A percentile compares a stretch with the other conserved stretches of the same genome.
phyloP scores from a whole-genome alignment of 2,888 invertebrate genomes.

The Sisyra terminalis region DNA sequence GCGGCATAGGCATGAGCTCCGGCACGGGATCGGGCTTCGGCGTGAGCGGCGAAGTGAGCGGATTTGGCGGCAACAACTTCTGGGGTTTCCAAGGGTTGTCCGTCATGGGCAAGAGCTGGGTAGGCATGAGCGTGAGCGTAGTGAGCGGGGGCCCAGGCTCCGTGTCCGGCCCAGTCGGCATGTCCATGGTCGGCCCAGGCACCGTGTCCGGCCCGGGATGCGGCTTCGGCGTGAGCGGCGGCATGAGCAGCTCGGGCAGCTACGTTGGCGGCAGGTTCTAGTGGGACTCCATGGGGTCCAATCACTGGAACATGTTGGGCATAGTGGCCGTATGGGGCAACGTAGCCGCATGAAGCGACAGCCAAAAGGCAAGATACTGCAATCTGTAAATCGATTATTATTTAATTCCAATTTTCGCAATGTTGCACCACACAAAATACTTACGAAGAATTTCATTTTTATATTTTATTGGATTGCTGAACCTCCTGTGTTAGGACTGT shows the following conservation, averaged over 20 bases:
- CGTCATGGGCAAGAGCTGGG: conserved; percentile 20
- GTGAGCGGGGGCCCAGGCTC: neutral
- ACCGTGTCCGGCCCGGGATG: conserved; percentile 18
- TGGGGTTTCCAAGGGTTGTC: conserved; percentile 32
- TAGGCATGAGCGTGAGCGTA: neutral
- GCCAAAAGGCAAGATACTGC: conserved; percentile 11
- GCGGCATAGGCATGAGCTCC: conserved; percentile 12
- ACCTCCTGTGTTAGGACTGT: conserved; percentile 9
- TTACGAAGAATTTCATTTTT: conserved; percentile 5
- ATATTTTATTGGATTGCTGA: neutral
- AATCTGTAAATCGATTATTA: conserved; percentile 5
- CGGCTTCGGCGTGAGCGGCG: conserved; percentile 16
- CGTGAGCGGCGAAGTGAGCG: conserved; percentile 38
- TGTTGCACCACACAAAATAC: too few relatives aligned
- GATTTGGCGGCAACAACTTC: conserved; percentile 30
- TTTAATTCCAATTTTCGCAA: neutral
- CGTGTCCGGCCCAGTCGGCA: neutral
- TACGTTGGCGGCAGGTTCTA: conserved; percentile 9
- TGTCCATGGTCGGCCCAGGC: conserved; percentile 11
- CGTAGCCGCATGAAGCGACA: conserved; percentile 10
- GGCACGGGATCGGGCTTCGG: conserved; percentile 16
- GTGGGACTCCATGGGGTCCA: conserved; percentile 8
- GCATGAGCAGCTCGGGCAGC: conserved; percentile 12
- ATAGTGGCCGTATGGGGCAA: conserved; percentile 11
- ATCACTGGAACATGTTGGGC: conserved; percentile 6